These are phyloP conservation scores for Homalodisca vitripennis DNA, from an alignment of 1,140 invertebrate species.

Conservation along the genomic window DNA sequence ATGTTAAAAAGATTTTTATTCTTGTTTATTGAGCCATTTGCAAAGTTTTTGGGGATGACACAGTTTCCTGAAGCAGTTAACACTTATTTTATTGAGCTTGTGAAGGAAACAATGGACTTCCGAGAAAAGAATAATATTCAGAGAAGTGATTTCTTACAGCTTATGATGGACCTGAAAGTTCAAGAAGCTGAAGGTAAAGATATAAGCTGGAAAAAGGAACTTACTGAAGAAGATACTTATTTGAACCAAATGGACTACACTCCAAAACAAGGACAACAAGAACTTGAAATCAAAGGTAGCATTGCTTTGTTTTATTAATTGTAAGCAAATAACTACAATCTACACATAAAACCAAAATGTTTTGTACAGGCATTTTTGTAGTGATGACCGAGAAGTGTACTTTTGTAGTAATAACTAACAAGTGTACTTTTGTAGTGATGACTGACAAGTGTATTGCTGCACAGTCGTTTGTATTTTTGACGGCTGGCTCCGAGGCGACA, in stretches of 20 bases:
- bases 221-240: background rate
- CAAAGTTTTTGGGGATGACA: background rate
- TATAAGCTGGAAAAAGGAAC: constrained; percentile 9
- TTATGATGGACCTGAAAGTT: constrained; percentile 25
- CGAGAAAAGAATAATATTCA: constrained; percentile 7
- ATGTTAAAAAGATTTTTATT: background rate
- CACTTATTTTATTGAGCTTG: background rate
- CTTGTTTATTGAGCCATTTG: background rate
- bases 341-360: too few relatives aligned
- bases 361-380: too few relatives aligned
- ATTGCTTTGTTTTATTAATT: too few relatives aligned
- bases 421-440: too few relatives aligned
- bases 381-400: too few relatives aligned
- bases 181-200: constrained; percentile 9
- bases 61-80: background rate
- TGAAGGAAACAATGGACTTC: background rate
- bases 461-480: constrained; percentile 48
- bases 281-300: background rate
- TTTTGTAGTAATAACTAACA: too few relatives aligned
- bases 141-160: constrained; percentile 29
- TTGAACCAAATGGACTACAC: constrained; percentile 33
- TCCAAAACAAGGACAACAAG: background rate
- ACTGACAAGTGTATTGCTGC: too few relatives aligned
- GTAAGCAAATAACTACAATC: too few relatives aligned
- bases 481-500: constrained; percentile 59